These are phyloP conservation scores for Furcula furcula DNA, from an alignment of 2,888 invertebrate species.

Conservation along the genomic window DNA sequence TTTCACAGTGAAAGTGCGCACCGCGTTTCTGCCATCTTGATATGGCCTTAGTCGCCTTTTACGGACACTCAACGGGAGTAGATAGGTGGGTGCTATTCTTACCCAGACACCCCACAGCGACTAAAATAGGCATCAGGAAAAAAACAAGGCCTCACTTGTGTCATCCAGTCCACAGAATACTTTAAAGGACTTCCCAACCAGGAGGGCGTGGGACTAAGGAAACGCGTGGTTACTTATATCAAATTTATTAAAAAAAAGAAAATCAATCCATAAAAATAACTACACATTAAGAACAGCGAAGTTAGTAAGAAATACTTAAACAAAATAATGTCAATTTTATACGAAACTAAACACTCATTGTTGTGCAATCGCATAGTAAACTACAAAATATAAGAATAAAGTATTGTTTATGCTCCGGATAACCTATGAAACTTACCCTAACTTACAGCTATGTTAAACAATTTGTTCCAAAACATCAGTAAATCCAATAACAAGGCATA, in stretches of 20 bases:
- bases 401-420: constrained; percentile 41
- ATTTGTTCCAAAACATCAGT: constrained; percentile 63
- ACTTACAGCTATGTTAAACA: constrained; percentile 49
- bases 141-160: too few relatives aligned
- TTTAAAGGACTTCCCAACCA: too few relatives aligned
- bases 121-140: too few relatives aligned
- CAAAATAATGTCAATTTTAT: constrained; percentile 63
- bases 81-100: too few relatives aligned
- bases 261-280: constrained; percentile 76
- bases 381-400: constrained; percentile 33
- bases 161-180: too few relatives aligned
- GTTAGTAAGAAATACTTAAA: constrained; percentile 58
- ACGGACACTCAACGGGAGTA: too few relatives aligned
- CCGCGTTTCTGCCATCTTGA: too few relatives aligned
- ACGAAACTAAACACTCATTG: constrained; percentile 48
- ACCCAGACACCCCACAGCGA: too few relatives aligned
- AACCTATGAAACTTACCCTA: constrained; percentile 46
- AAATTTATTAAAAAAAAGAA: constrained; percentile 74
- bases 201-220: too few relatives aligned
- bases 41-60: too few relatives aligned
- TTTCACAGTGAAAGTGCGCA: too few relatives aligned
- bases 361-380: constrained; percentile 36
- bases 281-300: constrained; percentile 56
- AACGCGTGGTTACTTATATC: constrained; percentile 42
- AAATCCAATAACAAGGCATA: constrained; percentile 56